These are phyloP conservation scores for Mactromeris polynyma DNA, from an alignment of 2,888 invertebrate species.

Conservation along the genomic window DNA sequence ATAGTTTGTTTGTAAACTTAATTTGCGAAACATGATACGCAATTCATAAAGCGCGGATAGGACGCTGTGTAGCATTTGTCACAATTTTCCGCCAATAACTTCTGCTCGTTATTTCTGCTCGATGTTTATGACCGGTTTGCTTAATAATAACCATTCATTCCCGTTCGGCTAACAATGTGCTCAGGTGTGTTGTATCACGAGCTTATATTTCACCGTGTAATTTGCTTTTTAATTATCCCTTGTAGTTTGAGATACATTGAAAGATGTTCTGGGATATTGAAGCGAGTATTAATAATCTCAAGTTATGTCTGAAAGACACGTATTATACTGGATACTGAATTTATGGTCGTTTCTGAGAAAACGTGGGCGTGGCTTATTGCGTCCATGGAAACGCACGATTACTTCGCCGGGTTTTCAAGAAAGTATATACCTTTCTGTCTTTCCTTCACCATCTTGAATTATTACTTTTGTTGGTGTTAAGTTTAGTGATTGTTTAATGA, in stretches of 20 bases:
- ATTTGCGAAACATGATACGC: constrained; percentile 34
- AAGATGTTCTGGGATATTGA: constrained; percentile 52
- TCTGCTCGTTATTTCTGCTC: constrained; percentile 25
- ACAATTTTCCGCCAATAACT: constrained; percentile 25
- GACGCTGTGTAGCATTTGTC: constrained; percentile 12
- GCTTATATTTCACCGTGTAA: constrained; percentile 56
- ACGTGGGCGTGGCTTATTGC: constrained; percentile 25
- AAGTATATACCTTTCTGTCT: too few species aligned
- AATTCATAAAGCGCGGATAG: constrained; percentile 19
- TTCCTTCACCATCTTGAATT: too few species aligned
- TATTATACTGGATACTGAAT: constrained; percentile 32
- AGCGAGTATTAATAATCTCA: constrained; percentile 42
- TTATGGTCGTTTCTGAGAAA: constrained; percentile 37
- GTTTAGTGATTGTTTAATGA: too few species aligned
- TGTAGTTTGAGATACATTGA: constrained; percentile 23
- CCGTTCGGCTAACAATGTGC: constrained; percentile 37
- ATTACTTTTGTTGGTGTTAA: too few species aligned
- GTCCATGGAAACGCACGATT: constrained; percentile 9
- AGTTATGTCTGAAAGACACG: constrained; percentile 32
- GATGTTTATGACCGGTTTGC: constrained; percentile 50
- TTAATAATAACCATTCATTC: constrained; percentile 27
- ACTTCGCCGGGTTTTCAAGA: too few species aligned
- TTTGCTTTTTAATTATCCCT: constrained; percentile 63
- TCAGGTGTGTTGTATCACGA: constrained; percentile 50
- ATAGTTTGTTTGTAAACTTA: constrained; percentile 12